These are phyloP conservation scores for Drosophila littoralis DNA, from an alignment of 1,140 invertebrate genomes.

Conservation along the genomic window DNA sequence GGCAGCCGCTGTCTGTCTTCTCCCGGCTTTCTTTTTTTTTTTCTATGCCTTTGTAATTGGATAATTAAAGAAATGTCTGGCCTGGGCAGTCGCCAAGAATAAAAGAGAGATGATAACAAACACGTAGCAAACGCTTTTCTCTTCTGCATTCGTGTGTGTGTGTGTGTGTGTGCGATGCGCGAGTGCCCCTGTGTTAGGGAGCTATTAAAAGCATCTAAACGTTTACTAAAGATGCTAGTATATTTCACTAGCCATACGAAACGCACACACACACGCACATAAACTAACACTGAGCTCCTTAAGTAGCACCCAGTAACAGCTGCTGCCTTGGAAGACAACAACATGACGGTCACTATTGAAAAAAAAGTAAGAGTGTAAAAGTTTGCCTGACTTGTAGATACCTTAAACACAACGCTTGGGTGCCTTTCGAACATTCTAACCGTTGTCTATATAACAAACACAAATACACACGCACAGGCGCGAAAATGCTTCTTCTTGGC, in stretches of 20 bases:
- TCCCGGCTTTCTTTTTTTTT: slow-evolving; percentile 22
- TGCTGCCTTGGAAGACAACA: slow-evolving; percentile 36
- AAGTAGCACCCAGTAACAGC: slow-evolving; percentile 49
- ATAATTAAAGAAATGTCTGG: slow-evolving; percentile 78
- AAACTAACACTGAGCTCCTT: slow-evolving; percentile 12
- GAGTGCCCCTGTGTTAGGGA: slow-evolving; percentile 32
- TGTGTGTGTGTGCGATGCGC: slow-evolving; percentile 19
- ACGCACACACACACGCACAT: slow-evolving; percentile 15
- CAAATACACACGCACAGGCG: too few species aligned
- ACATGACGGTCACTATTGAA: slow-evolving; percentile 1
- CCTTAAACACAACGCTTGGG: too few species aligned
- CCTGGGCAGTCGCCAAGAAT: slow-evolving; percentile 40
- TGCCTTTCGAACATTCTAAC: too few species aligned
- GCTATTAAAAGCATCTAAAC: slow-evolving; percentile 81
- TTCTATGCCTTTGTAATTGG: slow-evolving; percentile 74
- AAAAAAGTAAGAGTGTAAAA: not conserved
- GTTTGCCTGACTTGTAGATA: too few species aligned
- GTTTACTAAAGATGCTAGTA: slow-evolving; percentile 74
- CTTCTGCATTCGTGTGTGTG: slow-evolving; percentile 9
- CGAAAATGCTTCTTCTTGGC: too few species aligned
- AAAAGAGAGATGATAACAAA: slow-evolving; percentile 50
- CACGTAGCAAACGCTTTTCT: slow-evolving; percentile 39
- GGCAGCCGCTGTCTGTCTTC: not conserved
- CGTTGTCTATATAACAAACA: too few species aligned
- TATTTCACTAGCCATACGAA: slow-evolving; percentile 54